Percentiles rank a stretch among this genome's conserved stretches.
These are phyloP conservation scores for Drosophila quadrilineata DNA, from an alignment of 1,140 invertebrate species.

Conservation along the genomic window DNA sequence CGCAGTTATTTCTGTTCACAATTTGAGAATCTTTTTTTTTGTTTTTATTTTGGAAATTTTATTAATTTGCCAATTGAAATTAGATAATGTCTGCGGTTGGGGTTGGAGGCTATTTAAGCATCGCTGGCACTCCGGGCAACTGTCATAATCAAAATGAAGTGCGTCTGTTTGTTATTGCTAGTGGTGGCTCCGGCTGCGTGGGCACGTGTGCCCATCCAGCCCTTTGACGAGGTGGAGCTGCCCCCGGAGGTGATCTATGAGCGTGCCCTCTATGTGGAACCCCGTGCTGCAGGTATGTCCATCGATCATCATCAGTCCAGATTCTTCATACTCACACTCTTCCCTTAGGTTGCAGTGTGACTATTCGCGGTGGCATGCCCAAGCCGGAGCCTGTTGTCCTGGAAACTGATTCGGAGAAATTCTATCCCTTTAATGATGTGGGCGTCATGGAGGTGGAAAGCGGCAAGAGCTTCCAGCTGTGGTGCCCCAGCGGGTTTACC, in stretches of 20 bases:
- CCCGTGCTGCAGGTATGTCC: constrained; percentile 48
- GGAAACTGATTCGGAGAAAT: constrained; percentile 53
- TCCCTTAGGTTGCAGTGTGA: constrained; percentile 55
- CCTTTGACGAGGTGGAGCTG: constrained; percentile 42
- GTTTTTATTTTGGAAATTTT: constrained; percentile 41
- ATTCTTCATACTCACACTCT: neutral
- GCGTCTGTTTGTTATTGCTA: constrained; percentile 40
- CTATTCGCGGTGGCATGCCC: constrained; percentile 65
- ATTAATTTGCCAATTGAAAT: constrained; percentile 39
- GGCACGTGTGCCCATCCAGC: constrained; percentile 49
- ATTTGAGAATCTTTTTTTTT: constrained; percentile 29
- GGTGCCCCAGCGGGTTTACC: constrained; percentile 61
- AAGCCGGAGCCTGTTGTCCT: constrained; percentile 70
- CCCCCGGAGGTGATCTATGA: constrained; percentile 40
- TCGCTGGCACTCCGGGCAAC: neutral
- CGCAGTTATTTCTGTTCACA: neutral
- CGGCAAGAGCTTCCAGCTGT: constrained; percentile 57
- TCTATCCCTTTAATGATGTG: constrained; percentile 62
- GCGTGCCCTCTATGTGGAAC: constrained; percentile 32
- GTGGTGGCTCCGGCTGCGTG: constrained; percentile 42
- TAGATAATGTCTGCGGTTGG: constrained; percentile 9
- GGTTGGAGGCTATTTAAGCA: constrained; percentile 54
- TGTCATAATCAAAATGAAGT: constrained; percentile 59
- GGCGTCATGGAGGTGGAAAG: constrained; percentile 63
- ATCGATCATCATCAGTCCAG: neutral